Conservation (phyloP, 1,140 invertebrate genomes). For the Ostrea denselamellosa region DNA sequence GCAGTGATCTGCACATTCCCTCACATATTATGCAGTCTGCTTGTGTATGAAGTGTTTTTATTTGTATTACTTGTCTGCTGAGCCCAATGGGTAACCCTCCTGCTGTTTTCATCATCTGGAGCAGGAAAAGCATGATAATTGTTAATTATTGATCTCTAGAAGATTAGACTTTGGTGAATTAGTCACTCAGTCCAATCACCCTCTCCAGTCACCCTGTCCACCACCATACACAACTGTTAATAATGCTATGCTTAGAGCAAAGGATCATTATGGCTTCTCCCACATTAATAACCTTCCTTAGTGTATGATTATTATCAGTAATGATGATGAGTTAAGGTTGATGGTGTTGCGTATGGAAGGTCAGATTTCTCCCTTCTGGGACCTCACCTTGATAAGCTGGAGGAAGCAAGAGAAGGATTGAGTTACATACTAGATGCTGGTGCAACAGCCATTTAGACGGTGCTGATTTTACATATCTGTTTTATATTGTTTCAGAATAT, state of each 20-base stretch:
- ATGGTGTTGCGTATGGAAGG: background rate
- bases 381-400: slow-evolving; percentile 25
- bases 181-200: background rate
- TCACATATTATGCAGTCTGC: background rate
- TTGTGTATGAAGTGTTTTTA: background rate
- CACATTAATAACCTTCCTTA: background rate
- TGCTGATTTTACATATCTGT: background rate
- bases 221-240: background rate
- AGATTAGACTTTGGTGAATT: background rate
- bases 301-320: background rate
- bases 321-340: background rate
- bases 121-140: slow-evolving; percentile 19
- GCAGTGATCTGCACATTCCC: slow-evolving; percentile 8
- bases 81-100: background rate
- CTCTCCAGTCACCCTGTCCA: background rate
- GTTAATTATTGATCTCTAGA: slow-evolving; percentile 24
- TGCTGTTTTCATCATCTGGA: background rate
- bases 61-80: background rate
- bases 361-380: slow-evolving; percentile 19
- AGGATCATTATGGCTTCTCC: background rate
- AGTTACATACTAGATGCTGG: slow-evolving; percentile 13
- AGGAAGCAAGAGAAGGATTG: slow-evolving; percentile 31
- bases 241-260: background rate
- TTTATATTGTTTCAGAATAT: slow-evolving; percentile 24
- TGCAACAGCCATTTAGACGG: background rate